A percentile compares a stretch with the other conserved stretches of the same genome.
phyloP scores from a whole-genome alignment of 1,140 invertebrate species.

The Neotoxoptera formosana region DNA sequence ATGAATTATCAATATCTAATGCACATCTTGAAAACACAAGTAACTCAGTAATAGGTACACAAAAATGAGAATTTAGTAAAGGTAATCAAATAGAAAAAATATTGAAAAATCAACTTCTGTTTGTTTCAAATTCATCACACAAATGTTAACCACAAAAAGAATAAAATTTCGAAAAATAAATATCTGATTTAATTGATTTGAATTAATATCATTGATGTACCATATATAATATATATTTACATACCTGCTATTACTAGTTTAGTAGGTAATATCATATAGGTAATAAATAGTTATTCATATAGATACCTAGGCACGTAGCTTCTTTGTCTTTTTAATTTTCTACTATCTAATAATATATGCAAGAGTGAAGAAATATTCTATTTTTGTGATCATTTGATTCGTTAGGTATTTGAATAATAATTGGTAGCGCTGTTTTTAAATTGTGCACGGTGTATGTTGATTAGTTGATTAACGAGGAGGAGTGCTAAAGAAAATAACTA shows the following conservation, averaged over 20 bases:
- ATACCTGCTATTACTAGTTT: neutral
- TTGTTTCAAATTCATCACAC: neutral
- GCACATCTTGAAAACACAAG: neutral
- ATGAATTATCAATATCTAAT: neutral
- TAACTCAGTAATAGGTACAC: neutral
- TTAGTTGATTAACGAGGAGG: neutral
- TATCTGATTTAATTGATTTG: neutral
- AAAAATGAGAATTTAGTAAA: neutral
- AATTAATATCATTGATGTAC: neutral
- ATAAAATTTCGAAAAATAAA: neutral
- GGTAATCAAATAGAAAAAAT: neutral
- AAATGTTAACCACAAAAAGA: neutral
- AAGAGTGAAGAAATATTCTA: neutral
- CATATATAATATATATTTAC: neutral
- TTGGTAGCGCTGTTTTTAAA: neutral
- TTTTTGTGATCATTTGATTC: neutral
- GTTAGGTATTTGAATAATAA: neutral
- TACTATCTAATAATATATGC: no score
- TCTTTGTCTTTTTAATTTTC: no score
- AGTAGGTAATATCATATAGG: neutral
- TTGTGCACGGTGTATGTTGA: neutral
- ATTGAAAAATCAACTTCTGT: neutral
- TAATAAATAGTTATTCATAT: neutral
- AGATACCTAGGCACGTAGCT: no score
- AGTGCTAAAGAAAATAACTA: neutral